These are phyloP conservation scores for Phortica magna DNA, from an alignment of 2,888 invertebrate genomes.

Conservation along the genomic window DNA sequence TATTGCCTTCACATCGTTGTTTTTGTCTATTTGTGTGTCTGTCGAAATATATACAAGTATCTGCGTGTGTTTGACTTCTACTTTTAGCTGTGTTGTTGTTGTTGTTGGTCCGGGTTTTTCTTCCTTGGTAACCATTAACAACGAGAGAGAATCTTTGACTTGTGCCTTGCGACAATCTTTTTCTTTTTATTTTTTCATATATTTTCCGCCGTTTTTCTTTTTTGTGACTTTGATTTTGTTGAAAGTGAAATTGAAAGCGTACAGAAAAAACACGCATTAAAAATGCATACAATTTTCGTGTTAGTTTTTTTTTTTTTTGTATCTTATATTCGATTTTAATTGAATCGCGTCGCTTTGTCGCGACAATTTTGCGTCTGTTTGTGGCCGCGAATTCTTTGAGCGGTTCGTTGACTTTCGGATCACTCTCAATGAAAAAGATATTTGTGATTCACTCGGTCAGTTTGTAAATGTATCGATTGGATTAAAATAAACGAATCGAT, in stretches of 20 bases:
- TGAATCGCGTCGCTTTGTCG: conserved; percentile 35
- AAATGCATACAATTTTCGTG: conserved; percentile 16
- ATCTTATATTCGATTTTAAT: conserved; percentile 58
- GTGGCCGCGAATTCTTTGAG: background rate
- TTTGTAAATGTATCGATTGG: no score
- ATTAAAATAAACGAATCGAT: no score
- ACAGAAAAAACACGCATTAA: conserved; percentile 34
- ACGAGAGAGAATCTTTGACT: conserved; percentile 72
- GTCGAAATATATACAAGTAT: background rate
- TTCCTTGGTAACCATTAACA: conserved; percentile 35
- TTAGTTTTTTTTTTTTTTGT: conserved; percentile 27
- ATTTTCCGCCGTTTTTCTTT: conserved; percentile 25
- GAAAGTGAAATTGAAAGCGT: conserved; percentile 58
- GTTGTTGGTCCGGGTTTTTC: conserved; percentile 20
- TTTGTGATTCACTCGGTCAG: background rate
- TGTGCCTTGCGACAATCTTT: conserved; percentile 66
- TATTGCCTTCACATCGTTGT: conserved; percentile 57
- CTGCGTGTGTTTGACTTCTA: conserved; percentile 46
- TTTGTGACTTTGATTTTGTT: conserved; percentile 45
- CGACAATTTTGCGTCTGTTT: conserved; percentile 56
- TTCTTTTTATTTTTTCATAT: conserved; percentile 58
- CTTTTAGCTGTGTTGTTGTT: conserved; percentile 54
- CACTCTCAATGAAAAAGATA: background rate
- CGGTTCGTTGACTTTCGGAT: background rate
- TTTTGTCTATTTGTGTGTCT: conserved; percentile 18